A percentile compares a stretch with the other conserved stretches of the same genome.
Evolutionary conservation across 2,888 invertebrate genomes (phyloP).

Genomic region (Fabriciana adippe): DNA sequence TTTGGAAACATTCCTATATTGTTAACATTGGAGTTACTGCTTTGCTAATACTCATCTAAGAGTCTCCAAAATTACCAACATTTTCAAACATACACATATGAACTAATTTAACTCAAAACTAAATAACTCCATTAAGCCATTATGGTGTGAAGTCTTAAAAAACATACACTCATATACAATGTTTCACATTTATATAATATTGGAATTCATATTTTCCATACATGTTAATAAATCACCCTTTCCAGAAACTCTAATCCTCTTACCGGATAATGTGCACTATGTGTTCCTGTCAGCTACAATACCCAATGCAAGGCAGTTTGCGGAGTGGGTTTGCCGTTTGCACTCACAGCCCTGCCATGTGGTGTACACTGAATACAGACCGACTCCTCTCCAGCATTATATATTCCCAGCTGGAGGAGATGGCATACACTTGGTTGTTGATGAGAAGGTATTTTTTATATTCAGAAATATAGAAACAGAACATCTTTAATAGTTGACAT

Average conservation of each 20-base stretch:
- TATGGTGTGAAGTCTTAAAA: no score
- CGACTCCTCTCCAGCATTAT: slow-evolving; percentile 98
- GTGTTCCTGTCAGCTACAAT: slow-evolving; percentile 99
- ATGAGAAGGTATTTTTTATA: slow-evolving; percentile 86
- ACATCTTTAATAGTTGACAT: background rate
- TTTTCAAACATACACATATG: no score
- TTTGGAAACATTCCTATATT: no score
- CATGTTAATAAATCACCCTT: background rate
- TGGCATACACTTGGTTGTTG: slow-evolving; percentile 97
- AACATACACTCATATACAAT: background rate
- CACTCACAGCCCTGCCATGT: slow-evolving; percentile 99
- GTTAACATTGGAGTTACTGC: no score
- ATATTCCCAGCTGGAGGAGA: slow-evolving; percentile 98
- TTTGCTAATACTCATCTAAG: no score
- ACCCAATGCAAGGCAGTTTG: slow-evolving; percentile 98
- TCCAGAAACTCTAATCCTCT: slow-evolving; percentile 95
- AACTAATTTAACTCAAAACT: no score
- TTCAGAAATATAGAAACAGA: background rate
- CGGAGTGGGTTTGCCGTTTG: slow-evolving; percentile 96
- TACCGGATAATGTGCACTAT: slow-evolving; percentile 98
- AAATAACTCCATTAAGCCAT: no score
- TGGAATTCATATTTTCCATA: background rate
- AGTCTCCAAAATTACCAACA: no score
- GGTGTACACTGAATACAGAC: slow-evolving; percentile 98
- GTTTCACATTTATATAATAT: background rate